Conservation (phyloP, 92 coral and sea anemone genomes). For the Porites lobata region DNA sequence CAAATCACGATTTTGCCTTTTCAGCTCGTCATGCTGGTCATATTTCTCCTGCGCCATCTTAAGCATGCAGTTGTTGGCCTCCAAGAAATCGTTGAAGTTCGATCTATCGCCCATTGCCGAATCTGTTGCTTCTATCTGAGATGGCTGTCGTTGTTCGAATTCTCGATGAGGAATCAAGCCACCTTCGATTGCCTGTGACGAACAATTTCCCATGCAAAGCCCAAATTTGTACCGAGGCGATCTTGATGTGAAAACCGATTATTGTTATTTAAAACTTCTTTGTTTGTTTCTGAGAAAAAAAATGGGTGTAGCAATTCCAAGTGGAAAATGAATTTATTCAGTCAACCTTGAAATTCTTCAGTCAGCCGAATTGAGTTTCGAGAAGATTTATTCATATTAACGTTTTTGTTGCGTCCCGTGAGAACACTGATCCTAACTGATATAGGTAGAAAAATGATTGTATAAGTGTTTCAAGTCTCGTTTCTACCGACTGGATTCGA, state of each 20-base stretch:
- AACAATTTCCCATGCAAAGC: constrained; percentile 8
- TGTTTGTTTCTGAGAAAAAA: constrained; percentile 1
- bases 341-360: too few relatives aligned
- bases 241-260: not conserved
- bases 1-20: not conserved
- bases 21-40: not conserved
- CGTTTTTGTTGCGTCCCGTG: too few relatives aligned
- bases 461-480: too few relatives aligned
- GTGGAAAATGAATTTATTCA: not conserved
- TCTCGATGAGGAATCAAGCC: not conserved
- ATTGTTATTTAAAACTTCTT: not conserved
- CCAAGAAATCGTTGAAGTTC: not conserved
- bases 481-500: too few relatives aligned
- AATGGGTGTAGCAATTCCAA: constrained; percentile 29
- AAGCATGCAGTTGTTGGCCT: not conserved
- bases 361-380: too few relatives aligned
- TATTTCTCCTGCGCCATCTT: not conserved
- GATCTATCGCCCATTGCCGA: constrained; percentile 6
- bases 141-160: not conserved
- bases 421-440: too few relatives aligned
- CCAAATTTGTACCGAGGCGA: not conserved
- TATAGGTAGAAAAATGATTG: too few relatives aligned
- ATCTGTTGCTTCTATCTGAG: not conserved
- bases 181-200: not conserved
- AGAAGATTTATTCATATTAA: too few relatives aligned